Conservation (phyloP, 2,888 invertebrate species). For the Meteorus colon region DNA sequence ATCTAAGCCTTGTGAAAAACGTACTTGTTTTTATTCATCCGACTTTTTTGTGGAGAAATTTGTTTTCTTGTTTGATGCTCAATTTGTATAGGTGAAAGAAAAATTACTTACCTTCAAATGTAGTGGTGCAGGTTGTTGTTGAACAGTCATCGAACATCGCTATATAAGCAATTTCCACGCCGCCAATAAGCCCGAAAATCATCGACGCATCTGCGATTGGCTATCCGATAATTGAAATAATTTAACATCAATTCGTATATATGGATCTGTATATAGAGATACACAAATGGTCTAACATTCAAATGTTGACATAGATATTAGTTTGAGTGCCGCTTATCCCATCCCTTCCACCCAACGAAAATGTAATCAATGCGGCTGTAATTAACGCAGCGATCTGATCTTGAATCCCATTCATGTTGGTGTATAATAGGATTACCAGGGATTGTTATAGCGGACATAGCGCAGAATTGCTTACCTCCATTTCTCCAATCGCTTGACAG, state of each 20-base stretch:
- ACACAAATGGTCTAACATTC: conserved; percentile 35
- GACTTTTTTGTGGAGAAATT: neutral
- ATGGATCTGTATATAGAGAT: neutral
- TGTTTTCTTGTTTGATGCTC: neutral
- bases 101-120: conserved; percentile 44
- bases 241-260: conserved; percentile 18
- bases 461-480: conserved; percentile 44
- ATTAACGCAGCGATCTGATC: conserved; percentile 40
- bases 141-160: conserved; percentile 43
- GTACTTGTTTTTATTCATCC: neutral
- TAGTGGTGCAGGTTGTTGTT: conserved; percentile 16
- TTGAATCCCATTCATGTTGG: conserved; percentile 42
- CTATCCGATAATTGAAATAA: conserved; percentile 39
- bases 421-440: conserved; percentile 42
- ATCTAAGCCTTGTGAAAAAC: conserved; percentile 42
- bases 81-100: neutral
- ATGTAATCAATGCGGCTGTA: conserved; percentile 42
- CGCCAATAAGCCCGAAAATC: conserved; percentile 15
- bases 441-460: conserved; percentile 41
- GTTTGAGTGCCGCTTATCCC: conserved; percentile 37
- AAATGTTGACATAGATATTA: conserved; percentile 40
- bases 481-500: conserved; percentile 44
- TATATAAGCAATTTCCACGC: conserved; percentile 48
- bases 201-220: conserved; percentile 17
- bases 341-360: neutral